phyloP scores from a whole-genome alignment of 2,113 vertebrate species.

The Rhinichthys klamathensis region DNA sequence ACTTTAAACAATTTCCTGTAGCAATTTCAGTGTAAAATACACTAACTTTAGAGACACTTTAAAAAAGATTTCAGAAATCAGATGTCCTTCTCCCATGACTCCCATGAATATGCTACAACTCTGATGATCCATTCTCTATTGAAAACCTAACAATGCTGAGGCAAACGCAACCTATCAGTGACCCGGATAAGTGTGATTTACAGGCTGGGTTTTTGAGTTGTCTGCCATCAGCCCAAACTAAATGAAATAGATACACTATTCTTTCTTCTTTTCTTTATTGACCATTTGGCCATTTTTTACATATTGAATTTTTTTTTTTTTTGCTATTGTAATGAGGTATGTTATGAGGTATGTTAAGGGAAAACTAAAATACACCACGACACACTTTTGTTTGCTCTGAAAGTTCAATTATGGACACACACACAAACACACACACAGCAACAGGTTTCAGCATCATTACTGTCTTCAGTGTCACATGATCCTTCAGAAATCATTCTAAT shows the following conservation, averaged over 20 bases:
- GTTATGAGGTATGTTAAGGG: too few species aligned
- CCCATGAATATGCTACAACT: background rate
- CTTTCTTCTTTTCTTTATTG: background rate
- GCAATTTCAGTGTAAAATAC: constrained; percentile 20
- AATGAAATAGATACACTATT: background rate
- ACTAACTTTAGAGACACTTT: constrained; percentile 14
- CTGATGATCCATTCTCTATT: background rate
- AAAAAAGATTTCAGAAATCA: constrained; percentile 8
- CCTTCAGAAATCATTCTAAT: background rate
- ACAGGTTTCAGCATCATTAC: background rate
- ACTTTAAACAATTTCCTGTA: background rate
- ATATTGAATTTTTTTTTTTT: too few species aligned
- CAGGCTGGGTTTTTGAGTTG: background rate
- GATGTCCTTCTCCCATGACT: constrained; percentile 1
- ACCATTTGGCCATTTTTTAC: background rate
- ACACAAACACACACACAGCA: too few species aligned
- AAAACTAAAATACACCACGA: background rate
- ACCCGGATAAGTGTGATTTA: constrained; percentile 13
- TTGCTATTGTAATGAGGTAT: background rate
- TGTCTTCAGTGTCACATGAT: background rate
- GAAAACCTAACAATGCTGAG: constrained; percentile 5
- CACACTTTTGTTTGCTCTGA: background rate
- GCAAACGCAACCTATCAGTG: background rate
- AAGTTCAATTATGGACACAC: background rate
- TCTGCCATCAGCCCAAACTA: background rate